phyloP scores from a whole-genome alignment of 2,113 vertebrate species.

The Galemys pyrenaicus region DNA sequence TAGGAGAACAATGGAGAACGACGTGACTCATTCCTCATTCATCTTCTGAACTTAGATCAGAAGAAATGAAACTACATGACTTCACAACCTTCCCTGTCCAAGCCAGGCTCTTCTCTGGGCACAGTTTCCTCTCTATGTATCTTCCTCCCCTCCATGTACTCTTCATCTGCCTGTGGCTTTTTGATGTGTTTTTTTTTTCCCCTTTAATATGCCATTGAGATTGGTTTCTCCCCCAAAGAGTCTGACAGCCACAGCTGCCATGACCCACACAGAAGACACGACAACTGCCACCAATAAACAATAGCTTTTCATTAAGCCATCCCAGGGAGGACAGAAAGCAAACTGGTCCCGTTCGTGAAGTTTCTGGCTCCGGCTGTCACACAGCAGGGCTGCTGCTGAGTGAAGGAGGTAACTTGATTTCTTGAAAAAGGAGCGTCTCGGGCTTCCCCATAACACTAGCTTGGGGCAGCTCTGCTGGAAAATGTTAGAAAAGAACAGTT shows the following conservation, averaged over 20 bases:
- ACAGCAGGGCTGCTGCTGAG: not conserved
- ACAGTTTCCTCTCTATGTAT: not conserved
- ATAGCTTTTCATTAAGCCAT: constrained; percentile 31
- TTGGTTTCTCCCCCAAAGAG: not conserved
- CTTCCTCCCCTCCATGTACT: not conserved
- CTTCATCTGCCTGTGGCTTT: not conserved
- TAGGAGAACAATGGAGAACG: not conserved
- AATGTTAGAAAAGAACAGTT: not conserved
- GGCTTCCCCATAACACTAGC: not conserved
- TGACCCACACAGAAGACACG: constrained; percentile 40
- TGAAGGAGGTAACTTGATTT: not conserved
- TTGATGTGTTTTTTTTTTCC: not conserved
- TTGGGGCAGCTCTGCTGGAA: not conserved
- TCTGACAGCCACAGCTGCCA: not conserved
- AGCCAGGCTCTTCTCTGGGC: not conserved
- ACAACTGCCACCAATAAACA: constrained; percentile 61
- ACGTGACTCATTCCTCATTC: not conserved
- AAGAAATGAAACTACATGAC: not conserved
- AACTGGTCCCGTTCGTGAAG: not conserved
- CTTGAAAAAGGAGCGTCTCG: not conserved
- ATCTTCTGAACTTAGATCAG: not conserved
- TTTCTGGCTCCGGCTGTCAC: not conserved
- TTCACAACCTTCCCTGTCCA: not conserved
- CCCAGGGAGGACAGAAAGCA: not conserved
- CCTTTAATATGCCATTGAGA: not conserved